These are phyloP conservation scores for Apostichopus californicus DNA, from an alignment of 35 echinoderm and acorn worm species.

Conservation along the genomic window DNA sequence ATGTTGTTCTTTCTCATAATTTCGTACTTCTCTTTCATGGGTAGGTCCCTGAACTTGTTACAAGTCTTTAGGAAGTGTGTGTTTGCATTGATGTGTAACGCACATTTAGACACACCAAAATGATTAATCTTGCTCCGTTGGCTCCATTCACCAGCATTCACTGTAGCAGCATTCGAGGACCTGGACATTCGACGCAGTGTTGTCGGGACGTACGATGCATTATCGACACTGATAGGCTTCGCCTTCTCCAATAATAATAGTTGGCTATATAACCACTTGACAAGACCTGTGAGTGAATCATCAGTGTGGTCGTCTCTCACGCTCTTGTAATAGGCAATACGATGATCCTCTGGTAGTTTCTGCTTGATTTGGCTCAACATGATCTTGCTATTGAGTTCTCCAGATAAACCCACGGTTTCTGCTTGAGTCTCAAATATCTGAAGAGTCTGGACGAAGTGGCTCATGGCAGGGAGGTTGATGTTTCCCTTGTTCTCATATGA, in stretches of 20 bases:
- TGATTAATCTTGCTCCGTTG: background rate
- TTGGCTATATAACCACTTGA: conserved; percentile 61
- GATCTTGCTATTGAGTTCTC: background rate
- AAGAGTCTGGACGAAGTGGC: too few species aligned
- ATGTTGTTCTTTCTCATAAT: conserved; percentile 70
- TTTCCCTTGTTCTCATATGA: too few species aligned
- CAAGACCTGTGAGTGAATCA: background rate
- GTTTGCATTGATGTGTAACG: conserved; percentile 43
- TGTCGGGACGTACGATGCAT: too few species aligned
- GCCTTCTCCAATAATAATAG: too few species aligned
- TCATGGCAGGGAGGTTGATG: too few species aligned
- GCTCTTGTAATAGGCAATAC: background rate
- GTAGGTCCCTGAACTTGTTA: conserved; percentile 70
- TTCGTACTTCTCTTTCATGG: conserved; percentile 66
- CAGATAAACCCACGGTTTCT: conserved; percentile 64
- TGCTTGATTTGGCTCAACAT: too few species aligned
- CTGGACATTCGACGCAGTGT: too few species aligned
- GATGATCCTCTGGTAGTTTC: conserved; percentile 18
- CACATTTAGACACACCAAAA: conserved; percentile 52
- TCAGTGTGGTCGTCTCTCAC: too few species aligned
- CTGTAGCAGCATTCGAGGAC: too few species aligned
- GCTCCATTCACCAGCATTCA: too few species aligned
- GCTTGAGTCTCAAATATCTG: too few species aligned
- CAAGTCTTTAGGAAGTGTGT: conserved; percentile 72
- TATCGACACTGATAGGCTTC: too few species aligned